A percentile compares a stretch with the other conserved stretches of the same genome.
phyloP scores from a whole-genome alignment of 2,888 invertebrate species.

The Oxycera nigricornis region DNA sequence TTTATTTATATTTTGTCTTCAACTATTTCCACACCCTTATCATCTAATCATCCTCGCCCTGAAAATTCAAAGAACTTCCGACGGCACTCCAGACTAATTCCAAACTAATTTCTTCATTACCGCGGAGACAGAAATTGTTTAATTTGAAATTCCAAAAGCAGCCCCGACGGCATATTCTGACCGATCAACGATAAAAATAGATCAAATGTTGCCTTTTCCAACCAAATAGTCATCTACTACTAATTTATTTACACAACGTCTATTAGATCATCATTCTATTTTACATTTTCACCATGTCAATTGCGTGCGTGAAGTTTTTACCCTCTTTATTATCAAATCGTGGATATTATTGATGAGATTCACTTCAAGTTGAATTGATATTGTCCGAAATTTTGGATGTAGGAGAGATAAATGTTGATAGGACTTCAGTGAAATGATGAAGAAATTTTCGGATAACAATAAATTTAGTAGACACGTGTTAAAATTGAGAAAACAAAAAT shows the following conservation, averaged over 20 bases:
- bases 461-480: too few species aligned
- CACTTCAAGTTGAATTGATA: background rate
- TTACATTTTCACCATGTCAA: background rate
- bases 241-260: conserved; percentile 35
- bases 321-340: background rate
- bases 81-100: conserved; percentile 8
- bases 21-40: too few species aligned
- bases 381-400: background rate
- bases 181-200: conserved; percentile 26
- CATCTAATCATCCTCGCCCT: too few species aligned
- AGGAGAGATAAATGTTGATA: background rate
- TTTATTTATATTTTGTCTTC: too few species aligned
- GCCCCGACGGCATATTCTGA: background rate
- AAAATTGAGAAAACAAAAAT: too few species aligned
- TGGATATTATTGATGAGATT: background rate
- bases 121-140: background rate
- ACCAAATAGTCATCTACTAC: background rate
- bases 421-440: too few species aligned
- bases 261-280: conserved; percentile 24
- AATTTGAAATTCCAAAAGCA: background rate
- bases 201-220: background rate
- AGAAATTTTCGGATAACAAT: too few species aligned
- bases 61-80: background rate
- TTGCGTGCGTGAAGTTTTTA: background rate
- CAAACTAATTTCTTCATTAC: background rate